Evolutionary conservation across 1,140 invertebrate species (phyloP).

Genomic region (Bilobella aurantiaca): DNA sequence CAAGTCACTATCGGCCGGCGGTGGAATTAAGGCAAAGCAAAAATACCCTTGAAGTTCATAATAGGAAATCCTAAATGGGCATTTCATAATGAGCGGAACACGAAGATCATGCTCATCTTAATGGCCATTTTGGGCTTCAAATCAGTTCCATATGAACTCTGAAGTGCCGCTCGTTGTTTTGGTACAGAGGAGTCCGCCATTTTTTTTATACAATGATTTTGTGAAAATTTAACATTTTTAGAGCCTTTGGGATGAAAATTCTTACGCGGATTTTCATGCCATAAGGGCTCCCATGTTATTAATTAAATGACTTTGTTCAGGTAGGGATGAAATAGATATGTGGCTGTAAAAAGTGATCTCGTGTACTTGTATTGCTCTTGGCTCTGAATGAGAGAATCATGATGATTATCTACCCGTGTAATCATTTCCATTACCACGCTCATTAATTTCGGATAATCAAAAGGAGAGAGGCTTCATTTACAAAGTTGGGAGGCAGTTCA

Average conservation of each 20-base stretch:
- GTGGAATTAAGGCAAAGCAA: no score
- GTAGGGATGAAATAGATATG: background rate
- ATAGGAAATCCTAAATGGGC: no score
- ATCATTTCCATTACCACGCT: slow-evolving; percentile 8
- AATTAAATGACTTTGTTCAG: background rate
- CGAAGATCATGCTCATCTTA: background rate
- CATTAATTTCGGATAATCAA: slow-evolving; percentile 9
- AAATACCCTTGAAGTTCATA: no score
- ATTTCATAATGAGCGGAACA: background rate
- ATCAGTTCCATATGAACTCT: no score
- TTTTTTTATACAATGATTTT: no score
- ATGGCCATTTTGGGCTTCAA: no score
- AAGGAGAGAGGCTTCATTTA: background rate
- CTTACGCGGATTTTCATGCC: background rate
- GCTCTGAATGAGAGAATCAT: background rate
- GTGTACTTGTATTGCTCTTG: background rate
- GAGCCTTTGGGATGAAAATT: no score
- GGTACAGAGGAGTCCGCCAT: no score
- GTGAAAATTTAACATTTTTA: no score
- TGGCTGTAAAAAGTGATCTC: background rate
- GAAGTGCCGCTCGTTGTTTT: no score
- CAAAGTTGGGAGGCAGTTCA: background rate
- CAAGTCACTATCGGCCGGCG: no score
- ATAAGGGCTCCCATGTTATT: background rate
- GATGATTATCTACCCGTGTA: slow-evolving; percentile 8